Base-by-base conservation (phyloP, 1,140 invertebrate species). In the Palaemon carinicauda region DNA sequence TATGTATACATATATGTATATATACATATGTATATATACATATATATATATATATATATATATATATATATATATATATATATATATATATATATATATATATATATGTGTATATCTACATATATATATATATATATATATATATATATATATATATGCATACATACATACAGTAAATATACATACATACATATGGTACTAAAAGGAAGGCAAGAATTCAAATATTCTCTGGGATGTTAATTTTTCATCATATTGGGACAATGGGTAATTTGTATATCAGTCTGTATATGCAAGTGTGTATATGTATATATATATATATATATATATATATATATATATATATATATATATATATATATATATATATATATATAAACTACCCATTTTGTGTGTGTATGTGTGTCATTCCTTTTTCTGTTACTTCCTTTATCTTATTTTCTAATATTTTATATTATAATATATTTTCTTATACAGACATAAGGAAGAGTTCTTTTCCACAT, bases 271-370 rank as follows among this genome's bases (percentile, higher is more conserved):
- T 41, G 7, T 41, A 78, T 78, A 53, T 78, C 24, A 52, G 52
- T 78, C 51, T 78, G 52, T 53, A 53, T 78, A 53, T 53, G 21
- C 21, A 78, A 10, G 21, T 78, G 29, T 78, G 29, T 78, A 53
- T 78, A 78, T 78, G 52, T 78, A 78, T 78, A 78, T 78, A 53
- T 78, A n/a, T 78, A 78, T 53, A 53, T 53, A 52, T 78, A 19
- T 78, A 78, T 78, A 53, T 53, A 78, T 78, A 53, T 52, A 21
- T 78, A 53, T 78, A 29, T 78, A 78, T 78, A 52, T 78, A 52
- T 27, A 14, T 52, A 33, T 50, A 75, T 41, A 60, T 60, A 60
- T 60, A 60, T 60, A 60, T 60, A 9, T 41, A 41, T 41, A 9
- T 41, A 41, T 41, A 41, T 41, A 41, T 41, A 41, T 41, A 41